Base-by-base conservation (phyloP, 2,888 invertebrate genomes). In the Alcis repandata region DNA sequence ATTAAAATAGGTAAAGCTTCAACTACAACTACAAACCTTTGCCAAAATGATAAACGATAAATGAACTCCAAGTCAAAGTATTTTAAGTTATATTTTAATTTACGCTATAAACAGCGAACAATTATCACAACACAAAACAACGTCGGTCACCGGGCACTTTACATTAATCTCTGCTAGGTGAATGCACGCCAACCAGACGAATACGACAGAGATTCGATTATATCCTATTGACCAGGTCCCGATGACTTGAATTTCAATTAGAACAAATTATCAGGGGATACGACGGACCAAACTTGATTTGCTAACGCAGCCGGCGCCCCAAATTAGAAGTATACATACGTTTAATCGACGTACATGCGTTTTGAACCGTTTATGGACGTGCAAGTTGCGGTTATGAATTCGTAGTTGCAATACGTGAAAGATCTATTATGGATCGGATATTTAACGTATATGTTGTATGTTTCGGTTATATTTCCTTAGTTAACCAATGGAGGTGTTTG, bases 171-270 rank as follows among this genome's bases (percentile, higher is more conserved):
- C 1, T 38, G 45, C 19, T 8, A 48, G 43, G 8, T 20, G 20
- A 52, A 36, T 19, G 45, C 45, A 51, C 54, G 27, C 17, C 51
- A 11, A 48, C 33, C 49, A 58, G 57, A 61, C 61, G 36, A 49
- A 41, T 53, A 41, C 53, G 51, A 19, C 63, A 32, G 58, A 59
- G 59, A 94, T 92, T 94, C 89, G 92, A 94, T 94, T 94, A 94
- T 88, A 86, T 43, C 78, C 88, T 87, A 90, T 87, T 92, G 91
- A 87, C 90, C 93, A 94, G 92, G 94, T 93, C 94, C 45, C 43
- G 94, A 94, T 94, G 94, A 94, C 94, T 94, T 93, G 95, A 95
- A 95, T 95, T 95, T 95, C 95, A 95, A 95, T 95, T 95, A 95
- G 92, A 91, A 92, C 92, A 91, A 91, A 93, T 92, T 92, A 92